phyloP scores from a whole-genome alignment of 2,888 invertebrate genomes.

The Mesodorylaimus sp. region DNA sequence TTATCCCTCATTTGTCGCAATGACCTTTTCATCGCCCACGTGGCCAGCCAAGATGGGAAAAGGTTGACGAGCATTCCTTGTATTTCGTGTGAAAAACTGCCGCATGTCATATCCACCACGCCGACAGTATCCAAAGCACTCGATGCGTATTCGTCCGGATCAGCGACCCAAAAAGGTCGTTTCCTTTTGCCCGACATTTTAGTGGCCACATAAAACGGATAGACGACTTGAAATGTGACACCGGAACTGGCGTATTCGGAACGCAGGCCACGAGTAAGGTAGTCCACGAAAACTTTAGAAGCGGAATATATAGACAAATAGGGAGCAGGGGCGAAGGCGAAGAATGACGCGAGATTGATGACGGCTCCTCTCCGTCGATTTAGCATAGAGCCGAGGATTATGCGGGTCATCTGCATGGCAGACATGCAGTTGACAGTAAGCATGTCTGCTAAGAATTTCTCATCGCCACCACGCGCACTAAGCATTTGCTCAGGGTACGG shows the following conservation, averaged over 20 bases:
- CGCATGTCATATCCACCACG: conserved; percentile 20
- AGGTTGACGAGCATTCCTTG: no score
- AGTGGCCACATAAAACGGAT: conserved; percentile 73
- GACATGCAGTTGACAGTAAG: not conserved
- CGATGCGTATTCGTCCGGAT: conserved; percentile 23
- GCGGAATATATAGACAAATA: conserved; percentile 67
- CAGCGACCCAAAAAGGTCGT: conserved; percentile 15
- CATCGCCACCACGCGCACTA: conserved; percentile 35
- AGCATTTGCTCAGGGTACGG: conserved; percentile 50
- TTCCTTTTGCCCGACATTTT: conserved; percentile 36
- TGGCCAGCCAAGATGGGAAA: no score
- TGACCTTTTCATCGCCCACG: no score
- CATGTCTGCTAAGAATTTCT: conserved; percentile 29
- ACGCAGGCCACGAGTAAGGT: not conserved
- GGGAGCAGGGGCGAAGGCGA: conserved; percentile 60
- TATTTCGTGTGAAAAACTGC: conserved; percentile 28
- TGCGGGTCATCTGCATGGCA: conserved; percentile 48
- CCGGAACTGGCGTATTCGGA: not conserved
- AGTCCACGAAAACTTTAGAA: conserved; percentile 46
- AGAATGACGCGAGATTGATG: conserved; percentile 69
- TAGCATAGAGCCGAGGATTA: conserved; percentile 67
- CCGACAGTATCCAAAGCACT: conserved; percentile 27
- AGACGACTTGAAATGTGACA: conserved; percentile 32
- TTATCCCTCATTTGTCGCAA: no score
- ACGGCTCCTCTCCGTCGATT: conserved; percentile 59